Conservation (phyloP, 2,888 invertebrate genomes). For the Mylabris sibirica region DNA sequence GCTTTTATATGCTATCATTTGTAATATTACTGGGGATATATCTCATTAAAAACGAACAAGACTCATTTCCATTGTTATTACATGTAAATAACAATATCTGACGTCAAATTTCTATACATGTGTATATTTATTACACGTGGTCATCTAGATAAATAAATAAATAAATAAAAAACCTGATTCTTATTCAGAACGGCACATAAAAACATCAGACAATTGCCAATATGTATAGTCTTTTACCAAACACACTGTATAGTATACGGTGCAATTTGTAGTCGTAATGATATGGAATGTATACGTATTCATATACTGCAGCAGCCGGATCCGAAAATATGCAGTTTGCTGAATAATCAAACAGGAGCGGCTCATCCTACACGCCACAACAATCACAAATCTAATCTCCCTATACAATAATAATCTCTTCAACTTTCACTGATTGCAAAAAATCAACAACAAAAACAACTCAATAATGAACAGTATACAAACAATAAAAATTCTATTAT, state of each 20-base stretch:
- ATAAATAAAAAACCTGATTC: conserved; percentile 11
- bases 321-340: conserved; percentile 37
- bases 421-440: conserved; percentile 10
- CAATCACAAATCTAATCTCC: conserved; percentile 7
- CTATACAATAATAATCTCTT: conserved; percentile 15
- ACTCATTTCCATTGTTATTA: conserved; percentile 28
- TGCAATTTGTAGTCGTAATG: conserved; percentile 44
- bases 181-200: conserved; percentile 25
- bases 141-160: conserved; percentile 19
- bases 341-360: conserved; percentile 35
- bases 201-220: conserved; percentile 42
- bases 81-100: conserved; percentile 24
- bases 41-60: conserved; percentile 29
- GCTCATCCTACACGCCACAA: conserved; percentile 31
- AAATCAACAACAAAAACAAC: neutral
- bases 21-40: neutral
- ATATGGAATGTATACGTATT: conserved; percentile 42
- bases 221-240: conserved; percentile 31
- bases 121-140: conserved; percentile 26
- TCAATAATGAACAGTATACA: neutral
- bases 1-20: conserved; percentile 4
- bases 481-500: neutral
- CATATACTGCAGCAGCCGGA: conserved; percentile 34
- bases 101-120: conserved; percentile 16
- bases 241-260: conserved; percentile 37